phyloP scores from a whole-genome alignment of 2,797 vertebrate species.

The Sebastes ruberrimus region DNA sequence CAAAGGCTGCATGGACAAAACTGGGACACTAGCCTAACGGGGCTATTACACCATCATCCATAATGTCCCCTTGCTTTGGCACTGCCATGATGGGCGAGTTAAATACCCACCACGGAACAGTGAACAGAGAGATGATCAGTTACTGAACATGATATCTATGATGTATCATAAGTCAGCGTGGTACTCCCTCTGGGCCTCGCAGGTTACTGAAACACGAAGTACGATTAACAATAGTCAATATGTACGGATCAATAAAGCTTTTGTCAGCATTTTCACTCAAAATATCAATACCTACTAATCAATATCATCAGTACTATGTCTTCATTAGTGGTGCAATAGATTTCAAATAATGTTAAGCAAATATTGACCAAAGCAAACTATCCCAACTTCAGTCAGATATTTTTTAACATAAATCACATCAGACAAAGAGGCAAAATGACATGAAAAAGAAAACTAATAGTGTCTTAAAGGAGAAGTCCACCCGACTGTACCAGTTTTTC shows the following conservation, averaged over 20 bases:
- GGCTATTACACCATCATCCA: constrained; percentile 34
- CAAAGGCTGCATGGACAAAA: constrained; percentile 30
- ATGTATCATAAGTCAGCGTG: constrained; percentile 86
- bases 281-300: not conserved
- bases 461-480: not conserved
- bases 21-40: constrained; percentile 23
- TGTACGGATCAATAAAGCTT: not conserved
- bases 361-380: not conserved
- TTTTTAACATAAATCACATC: not conserved
- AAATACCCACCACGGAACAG: not conserved
- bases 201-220: constrained; percentile 70
- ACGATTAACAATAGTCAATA: not conserved
- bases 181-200: constrained; percentile 87
- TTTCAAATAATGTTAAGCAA: not conserved
- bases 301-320: not conserved
- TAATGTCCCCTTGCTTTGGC: constrained; percentile 4
- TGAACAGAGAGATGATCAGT: not conserved
- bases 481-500: not conserved
- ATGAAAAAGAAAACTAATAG: too few relatives aligned
- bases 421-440: not conserved
- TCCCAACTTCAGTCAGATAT: not conserved
- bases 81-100: not conserved
- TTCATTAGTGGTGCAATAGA: not conserved
- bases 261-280: not conserved
- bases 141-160: not conserved